A percentile compares a stretch with the other conserved stretches of the same genome.
These are phyloP conservation scores for Hexactinellida sp. DNA, from an alignment of 37 sponge, comb jelly and placozoan genomes.

Conservation along the genomic window DNA sequence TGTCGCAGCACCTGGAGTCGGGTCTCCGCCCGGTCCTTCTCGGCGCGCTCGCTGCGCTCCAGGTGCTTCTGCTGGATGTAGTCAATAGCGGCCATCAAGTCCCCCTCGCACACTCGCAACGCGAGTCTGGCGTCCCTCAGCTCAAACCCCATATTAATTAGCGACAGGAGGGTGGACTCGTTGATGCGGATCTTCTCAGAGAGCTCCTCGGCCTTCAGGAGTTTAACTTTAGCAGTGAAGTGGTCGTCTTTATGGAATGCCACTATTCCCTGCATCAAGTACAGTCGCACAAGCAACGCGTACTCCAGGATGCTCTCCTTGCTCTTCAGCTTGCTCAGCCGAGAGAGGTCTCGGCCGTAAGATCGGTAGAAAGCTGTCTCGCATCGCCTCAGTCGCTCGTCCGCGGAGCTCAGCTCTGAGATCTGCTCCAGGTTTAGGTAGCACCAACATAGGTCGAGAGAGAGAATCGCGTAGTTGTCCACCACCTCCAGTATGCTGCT, in stretches of 20 bases:
- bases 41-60: background rate
- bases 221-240: background rate
- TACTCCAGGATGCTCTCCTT: background rate
- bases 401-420: background rate
- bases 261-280: constrained; percentile 18
- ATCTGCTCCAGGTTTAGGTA: background rate
- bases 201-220: background rate
- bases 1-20: background rate
- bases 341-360: background rate
- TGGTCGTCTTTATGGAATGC: constrained; percentile 12
- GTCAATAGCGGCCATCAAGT: background rate
- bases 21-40: background rate
- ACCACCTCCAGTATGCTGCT: constrained; percentile 4
- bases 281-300: background rate
- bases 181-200: background rate
- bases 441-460: constrained; percentile 18
- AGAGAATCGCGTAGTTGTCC: constrained; percentile 18
- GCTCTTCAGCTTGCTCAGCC: constrained; percentile 7
- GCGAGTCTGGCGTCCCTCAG: background rate
- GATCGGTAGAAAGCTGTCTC: background rate
- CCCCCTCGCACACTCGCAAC: constrained; percentile 5
- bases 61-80: background rate
- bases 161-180: background rate
- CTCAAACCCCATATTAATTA: background rate
- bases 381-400: background rate